phyloP scores from a whole-genome alignment of 1,140 invertebrate species.

The Dermatophagoides farinae region DNA sequence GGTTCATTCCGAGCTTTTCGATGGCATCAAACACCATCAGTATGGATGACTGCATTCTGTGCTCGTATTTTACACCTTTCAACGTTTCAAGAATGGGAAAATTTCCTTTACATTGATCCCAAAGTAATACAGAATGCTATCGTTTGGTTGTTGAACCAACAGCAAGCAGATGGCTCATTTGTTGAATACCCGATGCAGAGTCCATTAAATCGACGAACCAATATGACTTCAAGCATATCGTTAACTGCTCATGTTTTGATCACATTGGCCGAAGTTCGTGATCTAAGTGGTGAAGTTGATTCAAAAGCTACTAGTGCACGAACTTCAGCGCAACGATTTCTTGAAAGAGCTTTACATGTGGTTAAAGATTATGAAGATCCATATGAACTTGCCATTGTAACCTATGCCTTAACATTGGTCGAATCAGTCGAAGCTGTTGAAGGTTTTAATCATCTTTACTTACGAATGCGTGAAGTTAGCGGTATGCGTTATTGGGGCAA shows the following conservation, averaged over 20 bases:
- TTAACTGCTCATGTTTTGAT: conserved; percentile 73
- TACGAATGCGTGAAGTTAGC: conserved; percentile 39
- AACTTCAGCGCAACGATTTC: conserved; percentile 45
- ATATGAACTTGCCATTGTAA: conserved; percentile 63
- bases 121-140: conserved; percentile 52
- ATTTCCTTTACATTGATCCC: conserved; percentile 70
- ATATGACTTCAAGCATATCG: conserved; percentile 54
- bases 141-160: conserved; percentile 54
- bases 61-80: conserved; percentile 64
- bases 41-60: conserved; percentile 59
- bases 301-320: conserved; percentile 44
- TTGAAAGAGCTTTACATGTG: conserved; percentile 61
- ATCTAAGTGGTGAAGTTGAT: conserved; percentile 32
- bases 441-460: conserved; percentile 50
- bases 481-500: conserved; percentile 52
- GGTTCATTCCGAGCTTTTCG: conserved; percentile 77
- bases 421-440: conserved; percentile 55
- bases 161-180: conserved; percentile 55
- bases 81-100: conserved; percentile 70
- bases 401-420: conserved; percentile 58
- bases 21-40: conserved; percentile 25
- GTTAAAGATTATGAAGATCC: conserved; percentile 45
- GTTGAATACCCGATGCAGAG: conserved; percentile 54
- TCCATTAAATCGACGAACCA: conserved; percentile 53
- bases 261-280: conserved; percentile 38